Evolutionary conservation across 1,140 invertebrate genomes (phyloP).

Genomic region (Lucilia sericata): DNA sequence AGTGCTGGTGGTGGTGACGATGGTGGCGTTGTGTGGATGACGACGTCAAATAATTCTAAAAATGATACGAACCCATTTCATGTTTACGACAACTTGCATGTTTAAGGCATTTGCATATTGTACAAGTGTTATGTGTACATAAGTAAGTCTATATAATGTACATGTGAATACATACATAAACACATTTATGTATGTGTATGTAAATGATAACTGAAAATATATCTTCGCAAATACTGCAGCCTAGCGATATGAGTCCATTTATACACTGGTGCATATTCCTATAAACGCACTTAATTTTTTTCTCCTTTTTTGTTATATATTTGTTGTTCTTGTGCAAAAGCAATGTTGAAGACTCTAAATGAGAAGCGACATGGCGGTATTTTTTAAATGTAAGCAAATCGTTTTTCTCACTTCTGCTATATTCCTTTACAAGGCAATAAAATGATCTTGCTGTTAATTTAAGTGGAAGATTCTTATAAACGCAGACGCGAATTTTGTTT

Average conservation of each 20-base stretch:
- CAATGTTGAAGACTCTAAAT: no score
- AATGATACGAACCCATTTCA: constrained; percentile 67
- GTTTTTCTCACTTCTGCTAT: no score
- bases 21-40: neutral
- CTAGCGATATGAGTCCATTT: neutral
- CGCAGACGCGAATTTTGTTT: no score
- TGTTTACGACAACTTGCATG: constrained; percentile 50
- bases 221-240: neutral
- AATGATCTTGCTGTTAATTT: no score
- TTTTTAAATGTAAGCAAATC: no score
- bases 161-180: neutral
- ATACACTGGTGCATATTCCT: no score
- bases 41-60: constrained; percentile 67
- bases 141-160: constrained; percentile 19
- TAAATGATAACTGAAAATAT: neutral
- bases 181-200: neutral
- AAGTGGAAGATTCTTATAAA: no score
- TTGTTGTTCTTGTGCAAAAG: no score
- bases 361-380: no score
- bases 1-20: neutral
- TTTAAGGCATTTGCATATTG: constrained; percentile 33
- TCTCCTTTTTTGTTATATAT: no score
- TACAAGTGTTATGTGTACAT: constrained; percentile 33
- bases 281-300: no score
- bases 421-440: no score